These are phyloP conservation scores for Lophochroa leadbeateri DNA, from an alignment of 2,113 vertebrate genomes.

Conservation along the genomic window DNA sequence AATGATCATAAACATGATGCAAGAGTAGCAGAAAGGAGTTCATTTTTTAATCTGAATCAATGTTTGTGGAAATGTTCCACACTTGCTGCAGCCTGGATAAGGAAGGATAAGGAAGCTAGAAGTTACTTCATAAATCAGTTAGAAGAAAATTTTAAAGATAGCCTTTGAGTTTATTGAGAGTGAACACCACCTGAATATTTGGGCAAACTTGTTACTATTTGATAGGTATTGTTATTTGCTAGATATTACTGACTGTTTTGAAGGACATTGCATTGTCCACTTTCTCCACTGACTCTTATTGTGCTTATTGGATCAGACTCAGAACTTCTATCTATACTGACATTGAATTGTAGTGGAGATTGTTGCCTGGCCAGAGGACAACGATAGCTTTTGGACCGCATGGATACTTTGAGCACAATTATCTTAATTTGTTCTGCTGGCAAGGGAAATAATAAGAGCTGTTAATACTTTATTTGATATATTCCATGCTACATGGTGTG, in stretches of 20 bases:
- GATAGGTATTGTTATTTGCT: background rate
- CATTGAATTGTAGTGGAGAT: background rate
- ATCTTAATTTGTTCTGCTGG: constrained; percentile 41
- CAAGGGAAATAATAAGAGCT: background rate
- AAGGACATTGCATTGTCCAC: background rate
- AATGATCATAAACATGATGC: constrained; percentile 19
- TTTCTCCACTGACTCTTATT: background rate
- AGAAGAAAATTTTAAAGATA: background rate
- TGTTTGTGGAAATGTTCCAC: background rate
- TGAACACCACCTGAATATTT: background rate
- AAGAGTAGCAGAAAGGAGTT: background rate
- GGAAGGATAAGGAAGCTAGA: background rate
- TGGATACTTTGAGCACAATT: background rate
- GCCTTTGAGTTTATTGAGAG: background rate
- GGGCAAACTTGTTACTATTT: background rate
- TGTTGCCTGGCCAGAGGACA: background rate
- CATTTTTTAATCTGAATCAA: background rate
- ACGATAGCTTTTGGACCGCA: background rate
- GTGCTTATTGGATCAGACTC: background rate
- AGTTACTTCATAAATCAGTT: background rate
- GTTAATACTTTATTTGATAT: constrained; percentile 37
- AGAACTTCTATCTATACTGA: background rate
- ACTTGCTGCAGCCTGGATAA: background rate
- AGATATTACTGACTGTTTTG: background rate
- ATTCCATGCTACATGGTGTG: background rate